These are phyloP conservation scores for Flexamia atlantica DNA, from an alignment of 2,888 invertebrate genomes.

Conservation along the genomic window DNA sequence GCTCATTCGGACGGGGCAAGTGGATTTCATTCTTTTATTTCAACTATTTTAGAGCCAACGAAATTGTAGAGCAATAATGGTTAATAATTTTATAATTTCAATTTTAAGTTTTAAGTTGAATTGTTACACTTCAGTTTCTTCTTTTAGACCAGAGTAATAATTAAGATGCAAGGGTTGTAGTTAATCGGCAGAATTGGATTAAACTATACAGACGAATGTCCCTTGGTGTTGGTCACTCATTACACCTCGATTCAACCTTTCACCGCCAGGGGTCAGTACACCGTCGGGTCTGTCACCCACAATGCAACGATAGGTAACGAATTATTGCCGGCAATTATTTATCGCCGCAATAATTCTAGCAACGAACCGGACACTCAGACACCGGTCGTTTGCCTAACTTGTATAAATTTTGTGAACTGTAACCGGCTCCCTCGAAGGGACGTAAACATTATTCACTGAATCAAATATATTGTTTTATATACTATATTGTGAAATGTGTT, in stretches of 20 bases:
- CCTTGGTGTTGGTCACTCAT: neutral
- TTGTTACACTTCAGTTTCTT: too few species aligned
- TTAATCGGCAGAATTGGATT: too few species aligned
- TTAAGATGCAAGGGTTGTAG: too few species aligned
- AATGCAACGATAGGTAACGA: neutral
- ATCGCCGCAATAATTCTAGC: neutral
- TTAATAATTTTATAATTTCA: too few species aligned
- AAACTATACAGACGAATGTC: too few species aligned
- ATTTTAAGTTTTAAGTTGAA: too few species aligned
- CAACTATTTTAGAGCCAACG: too few species aligned
- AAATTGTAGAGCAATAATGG: too few species aligned
- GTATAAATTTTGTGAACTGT: neutral
- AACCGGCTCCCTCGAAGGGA: neutral
- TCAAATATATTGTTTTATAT: neutral
- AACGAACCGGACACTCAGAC: neutral
- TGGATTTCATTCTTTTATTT: too few species aligned
- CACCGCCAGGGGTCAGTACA: neutral
- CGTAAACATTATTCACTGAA: neutral
- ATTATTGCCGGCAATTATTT: neutral
- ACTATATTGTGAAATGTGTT: neutral
- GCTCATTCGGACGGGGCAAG: too few species aligned
- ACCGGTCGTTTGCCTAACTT: neutral
- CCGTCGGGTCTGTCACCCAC: conserved; percentile 10
- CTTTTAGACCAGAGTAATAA: too few species aligned
- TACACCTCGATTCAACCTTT: neutral